Conservation (phyloP, 2,888 invertebrate species). For the Pterostichus niger region DNA sequence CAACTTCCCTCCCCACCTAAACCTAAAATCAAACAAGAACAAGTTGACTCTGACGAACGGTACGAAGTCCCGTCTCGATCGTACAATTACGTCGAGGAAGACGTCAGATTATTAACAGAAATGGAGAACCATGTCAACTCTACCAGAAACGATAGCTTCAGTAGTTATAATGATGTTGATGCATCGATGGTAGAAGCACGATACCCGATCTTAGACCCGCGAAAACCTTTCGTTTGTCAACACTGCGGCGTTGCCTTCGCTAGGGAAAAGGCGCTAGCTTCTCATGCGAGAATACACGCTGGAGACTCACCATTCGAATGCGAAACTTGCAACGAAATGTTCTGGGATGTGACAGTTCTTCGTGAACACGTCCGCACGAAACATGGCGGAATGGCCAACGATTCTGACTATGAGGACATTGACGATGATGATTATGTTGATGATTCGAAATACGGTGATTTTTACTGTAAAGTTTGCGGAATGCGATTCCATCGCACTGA, state of each 20-base stretch:
- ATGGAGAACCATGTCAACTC: conserved; percentile 74
- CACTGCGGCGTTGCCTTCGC: conserved; percentile 89
- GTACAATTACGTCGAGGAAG: conserved; percentile 78
- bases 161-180: conserved; percentile 64
- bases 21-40: conserved; percentile 73
- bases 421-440: conserved; percentile 80
- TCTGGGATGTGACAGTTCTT: conserved; percentile 83
- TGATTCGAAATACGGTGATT: conserved; percentile 81
- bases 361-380: conserved; percentile 82
- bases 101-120: conserved; percentile 77
- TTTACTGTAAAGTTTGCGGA: conserved; percentile 87
- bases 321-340: conserved; percentile 89
- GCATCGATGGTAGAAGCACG: conserved; percentile 71
- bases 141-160: conserved; percentile 30
- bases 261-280: conserved; percentile 88
- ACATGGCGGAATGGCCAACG: conserved; percentile 76
- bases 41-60: conserved; percentile 71
- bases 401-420: conserved; percentile 76
- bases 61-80: conserved; percentile 72
- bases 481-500: conserved; percentile 89
- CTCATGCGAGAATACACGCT: conserved; percentile 88
- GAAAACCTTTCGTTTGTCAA: conserved; percentile 90
- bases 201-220: conserved; percentile 84
- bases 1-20: conserved; percentile 68
- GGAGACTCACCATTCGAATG: conserved; percentile 91